Evolutionary conservation across 2,797 vertebrate species (phyloP), one percentile per base, ranked within the genome.

Genomic region (Galaxias olidus): DNA sequence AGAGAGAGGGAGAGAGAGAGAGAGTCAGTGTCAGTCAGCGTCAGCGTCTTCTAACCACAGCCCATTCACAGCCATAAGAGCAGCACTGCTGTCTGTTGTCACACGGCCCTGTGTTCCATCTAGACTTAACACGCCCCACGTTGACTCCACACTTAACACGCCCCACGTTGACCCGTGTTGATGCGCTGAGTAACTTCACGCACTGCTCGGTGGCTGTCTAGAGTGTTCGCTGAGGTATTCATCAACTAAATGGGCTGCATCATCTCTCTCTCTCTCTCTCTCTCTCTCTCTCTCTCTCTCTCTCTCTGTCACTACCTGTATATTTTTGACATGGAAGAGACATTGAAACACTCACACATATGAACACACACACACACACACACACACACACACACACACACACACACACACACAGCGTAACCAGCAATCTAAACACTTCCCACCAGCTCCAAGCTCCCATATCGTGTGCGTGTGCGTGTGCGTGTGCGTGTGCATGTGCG

Each of bases 231-330:
- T 43, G 54, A 56, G 41, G 10, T 56, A 43, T 56, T 43, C n/a
- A 56, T 42, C 30, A 11, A 19, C 30, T 40, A 9, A 56, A 56
- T 56, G 13, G 46, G 10, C 46, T 47, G 4, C 10, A 4, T 9
- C 46, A 10, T 47, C 14, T 47, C 46, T 12, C 44, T 46, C 44
- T 46, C 44, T 12, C 44, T 46, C 44, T 66, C 61, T 57, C 60
- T 71, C 71, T 42, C 60, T 55, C 46, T 60, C 59, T 65, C 20
- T 56, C 46, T 59, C 50, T 20, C 44, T 12, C 44, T 46, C 44
- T 46, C 13, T 47, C 46, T 47, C 46, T 30, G 30, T 30, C 30
- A 30, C 30, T 30, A 30, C 30, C 30, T 30, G 30, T 30, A 30
- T 6, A 6, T 2, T 30, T 3, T 6, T 30, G 30, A 30, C 30